Evolutionary conservation across 1,140 invertebrate genomes (phyloP).

Genomic region (Dendroctonus valens): DNA sequence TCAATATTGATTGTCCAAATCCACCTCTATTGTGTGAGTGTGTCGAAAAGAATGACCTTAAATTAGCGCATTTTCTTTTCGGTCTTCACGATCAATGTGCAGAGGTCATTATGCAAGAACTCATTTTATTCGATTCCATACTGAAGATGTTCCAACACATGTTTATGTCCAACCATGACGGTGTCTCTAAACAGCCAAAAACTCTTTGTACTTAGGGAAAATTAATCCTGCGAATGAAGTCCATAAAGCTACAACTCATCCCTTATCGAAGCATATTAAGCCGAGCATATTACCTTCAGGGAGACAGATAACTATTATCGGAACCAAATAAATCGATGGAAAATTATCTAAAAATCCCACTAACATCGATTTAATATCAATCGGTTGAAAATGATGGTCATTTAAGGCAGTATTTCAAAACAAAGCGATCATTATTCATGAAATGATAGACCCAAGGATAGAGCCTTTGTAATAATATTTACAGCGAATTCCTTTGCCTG

Average conservation of each 20-base stretch:
- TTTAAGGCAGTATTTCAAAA: slow-evolving; percentile 10
- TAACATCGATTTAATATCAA: background rate
- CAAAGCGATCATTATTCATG: slow-evolving; percentile 20
- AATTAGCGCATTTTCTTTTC: background rate
- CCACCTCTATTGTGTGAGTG: slow-evolving; percentile 1
- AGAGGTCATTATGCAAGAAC: background rate
- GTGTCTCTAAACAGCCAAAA: too few relatives aligned
- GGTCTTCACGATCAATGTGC: too few relatives aligned
- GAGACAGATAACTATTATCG: too few relatives aligned
- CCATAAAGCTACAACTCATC: too few relatives aligned
- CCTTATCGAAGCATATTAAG: too few relatives aligned
- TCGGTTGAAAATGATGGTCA: slow-evolving; percentile 1
- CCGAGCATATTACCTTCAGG: too few relatives aligned
- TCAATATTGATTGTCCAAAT: slow-evolving; percentile 10
- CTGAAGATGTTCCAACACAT: too few relatives aligned
- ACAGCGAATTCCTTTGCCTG: background rate
- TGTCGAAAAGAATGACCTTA: slow-evolving; percentile 8
- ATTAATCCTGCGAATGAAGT: too few relatives aligned
- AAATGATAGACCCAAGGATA: slow-evolving; percentile 9
- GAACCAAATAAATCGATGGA: too few relatives aligned
- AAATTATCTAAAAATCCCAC: too few relatives aligned
- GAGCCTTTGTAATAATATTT: slow-evolving; percentile 21
- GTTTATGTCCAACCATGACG: too few relatives aligned
- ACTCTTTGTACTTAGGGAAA: too few relatives aligned
- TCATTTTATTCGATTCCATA: background rate